A percentile compares a stretch with the other conserved stretches of the same genome.
phyloP scores from a whole-genome alignment of 2,113 vertebrate genomes.

The Chaetodon auriga region DNA sequence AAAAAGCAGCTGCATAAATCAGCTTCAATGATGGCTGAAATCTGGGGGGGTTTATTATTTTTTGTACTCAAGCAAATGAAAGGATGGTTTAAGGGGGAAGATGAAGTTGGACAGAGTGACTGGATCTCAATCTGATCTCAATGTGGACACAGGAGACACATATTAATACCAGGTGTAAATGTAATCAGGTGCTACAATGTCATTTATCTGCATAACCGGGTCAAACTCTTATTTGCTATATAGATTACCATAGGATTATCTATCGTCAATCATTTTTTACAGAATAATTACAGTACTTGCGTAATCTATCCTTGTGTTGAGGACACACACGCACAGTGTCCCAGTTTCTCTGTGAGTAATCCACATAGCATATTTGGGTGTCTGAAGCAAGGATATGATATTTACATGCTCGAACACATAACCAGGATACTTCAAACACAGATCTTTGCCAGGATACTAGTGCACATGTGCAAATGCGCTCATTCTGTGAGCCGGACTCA shows the following conservation, averaged over 20 bases:
- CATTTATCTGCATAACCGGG: background rate
- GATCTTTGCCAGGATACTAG: conserved; percentile 4
- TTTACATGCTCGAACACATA: conserved; percentile 20
- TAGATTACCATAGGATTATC: background rate
- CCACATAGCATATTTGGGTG: conserved; percentile 6
- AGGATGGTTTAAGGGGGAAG: too few species aligned
- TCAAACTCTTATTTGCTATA: background rate
- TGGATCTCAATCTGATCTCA: too few species aligned
- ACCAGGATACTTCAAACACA: conserved; percentile 6
- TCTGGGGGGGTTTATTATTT: too few species aligned
- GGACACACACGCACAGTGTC: background rate
- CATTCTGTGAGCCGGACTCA: conserved; percentile 1
- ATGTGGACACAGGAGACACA: too few species aligned
- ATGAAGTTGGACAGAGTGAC: too few species aligned
- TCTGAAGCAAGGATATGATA: conserved; percentile 30
- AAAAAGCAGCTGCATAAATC: too few species aligned
- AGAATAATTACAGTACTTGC: background rate
- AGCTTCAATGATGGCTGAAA: too few species aligned
- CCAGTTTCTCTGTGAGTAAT: background rate
- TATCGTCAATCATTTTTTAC: background rate
- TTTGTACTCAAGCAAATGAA: too few species aligned
- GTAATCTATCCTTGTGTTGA: background rate
- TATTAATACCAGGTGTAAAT: too few species aligned
- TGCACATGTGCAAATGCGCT: background rate
- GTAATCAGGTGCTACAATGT: too few species aligned